A percentile compares a stretch with the other conserved stretches of the same genome.
phyloP scores from a whole-genome alignment of 1,140 invertebrate genomes.

The Zaprionus davidi region DNA sequence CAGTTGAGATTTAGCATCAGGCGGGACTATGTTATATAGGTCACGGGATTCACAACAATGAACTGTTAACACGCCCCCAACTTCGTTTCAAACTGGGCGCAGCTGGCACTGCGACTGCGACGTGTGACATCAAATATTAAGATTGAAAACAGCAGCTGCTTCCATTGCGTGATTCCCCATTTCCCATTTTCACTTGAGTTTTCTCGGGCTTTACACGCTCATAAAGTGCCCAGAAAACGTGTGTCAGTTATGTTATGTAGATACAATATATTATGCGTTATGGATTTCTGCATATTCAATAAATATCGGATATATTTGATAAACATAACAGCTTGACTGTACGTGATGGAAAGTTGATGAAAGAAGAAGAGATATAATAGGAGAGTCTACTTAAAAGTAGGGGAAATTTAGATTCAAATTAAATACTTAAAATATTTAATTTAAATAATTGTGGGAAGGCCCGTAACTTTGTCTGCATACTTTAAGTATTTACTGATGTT shows the following conservation, averaged over 20 bases:
- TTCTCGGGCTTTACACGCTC: neutral
- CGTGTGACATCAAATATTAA: slow-evolving; percentile 78
- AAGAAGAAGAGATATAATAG: neutral
- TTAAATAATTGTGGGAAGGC: too few species aligned
- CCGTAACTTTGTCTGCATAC: too few species aligned
- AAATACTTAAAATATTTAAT: too few species aligned
- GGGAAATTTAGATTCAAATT: neutral
- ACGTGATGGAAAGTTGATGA: neutral
- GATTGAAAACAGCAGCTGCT: slow-evolving; percentile 72
- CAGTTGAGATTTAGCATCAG: neutral
- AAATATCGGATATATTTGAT: neutral
- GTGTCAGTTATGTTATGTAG: neutral
- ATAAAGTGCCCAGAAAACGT: slow-evolving; percentile 39
- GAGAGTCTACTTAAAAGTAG: neutral
- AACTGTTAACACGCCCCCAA: slow-evolving; percentile 31
- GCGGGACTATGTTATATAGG: slow-evolving; percentile 15
- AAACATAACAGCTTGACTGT: neutral
- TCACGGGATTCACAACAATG: slow-evolving; percentile 32
- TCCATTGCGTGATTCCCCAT: slow-evolving; percentile 35
- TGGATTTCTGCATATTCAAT: neutral
- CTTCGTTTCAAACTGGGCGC: slow-evolving; percentile 32
- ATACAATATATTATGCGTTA: neutral
- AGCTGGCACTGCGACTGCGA: slow-evolving; percentile 57
- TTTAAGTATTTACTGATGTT: too few species aligned
- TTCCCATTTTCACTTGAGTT: slow-evolving; percentile 32